Evolutionary conservation across 1,140 invertebrate species (phyloP).

Genomic region (Calephelis virginiensis): DNA sequence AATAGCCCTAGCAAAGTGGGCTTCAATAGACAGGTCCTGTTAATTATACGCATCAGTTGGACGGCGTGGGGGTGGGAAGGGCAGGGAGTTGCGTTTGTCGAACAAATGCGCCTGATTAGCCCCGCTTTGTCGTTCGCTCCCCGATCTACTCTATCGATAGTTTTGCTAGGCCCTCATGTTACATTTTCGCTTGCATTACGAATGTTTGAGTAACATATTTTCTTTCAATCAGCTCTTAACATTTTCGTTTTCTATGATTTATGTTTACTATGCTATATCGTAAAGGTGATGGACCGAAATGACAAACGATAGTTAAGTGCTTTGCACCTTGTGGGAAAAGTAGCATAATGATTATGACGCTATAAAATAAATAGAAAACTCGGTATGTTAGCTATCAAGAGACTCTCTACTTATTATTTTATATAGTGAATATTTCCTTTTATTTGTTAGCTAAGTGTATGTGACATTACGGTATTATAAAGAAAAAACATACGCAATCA

Average conservation of each 20-base stretch:
- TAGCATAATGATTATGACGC: no score
- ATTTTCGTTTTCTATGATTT: conserved; percentile 18
- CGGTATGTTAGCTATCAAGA: no score
- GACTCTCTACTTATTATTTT: no score
- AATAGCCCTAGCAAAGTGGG: conserved; percentile 6
- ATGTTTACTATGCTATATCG: conserved; percentile 1
- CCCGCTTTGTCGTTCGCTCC: conserved; percentile 47
- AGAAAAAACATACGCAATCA: no score
- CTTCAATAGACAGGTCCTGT: conserved; percentile 37
- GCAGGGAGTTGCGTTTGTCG: conserved; percentile 43
- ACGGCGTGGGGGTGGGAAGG: conserved; percentile 21
- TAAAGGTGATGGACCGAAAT: background rate
- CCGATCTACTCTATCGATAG: conserved; percentile 21
- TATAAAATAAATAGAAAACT: no score
- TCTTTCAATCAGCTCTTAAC: conserved; percentile 11
- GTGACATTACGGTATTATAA: no score
- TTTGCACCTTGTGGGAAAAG: background rate
- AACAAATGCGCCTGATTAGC: conserved; percentile 70
- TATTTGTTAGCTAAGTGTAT: no score
- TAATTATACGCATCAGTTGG: conserved; percentile 58
- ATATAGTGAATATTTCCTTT: no score
- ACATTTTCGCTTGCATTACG: conserved; percentile 11
- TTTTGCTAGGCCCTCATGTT: conserved; percentile 10
- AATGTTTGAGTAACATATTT: conserved; percentile 6
- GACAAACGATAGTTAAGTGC: background rate